Evolutionary conservation across 2,113 vertebrate species (phyloP).

Genomic region (Dipodomys ordii): DNA sequence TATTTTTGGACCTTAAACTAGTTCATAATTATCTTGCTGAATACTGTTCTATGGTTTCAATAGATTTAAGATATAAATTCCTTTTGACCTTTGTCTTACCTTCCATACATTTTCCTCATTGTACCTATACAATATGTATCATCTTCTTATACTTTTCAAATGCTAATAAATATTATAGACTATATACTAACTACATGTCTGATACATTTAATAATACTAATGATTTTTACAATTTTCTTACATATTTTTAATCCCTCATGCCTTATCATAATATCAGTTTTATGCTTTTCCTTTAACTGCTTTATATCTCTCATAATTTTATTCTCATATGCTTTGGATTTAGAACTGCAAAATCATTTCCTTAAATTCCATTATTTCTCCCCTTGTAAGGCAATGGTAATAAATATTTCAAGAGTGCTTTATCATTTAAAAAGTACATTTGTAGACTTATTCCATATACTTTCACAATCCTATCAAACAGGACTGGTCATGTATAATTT

Average conservation of each 20-base stretch:
- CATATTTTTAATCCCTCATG: background rate
- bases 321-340: background rate
- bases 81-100: background rate
- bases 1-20: background rate
- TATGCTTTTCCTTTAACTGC: slow-evolving; percentile 5
- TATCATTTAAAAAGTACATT: slow-evolving; percentile 26
- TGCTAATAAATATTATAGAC: background rate
- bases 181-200: background rate
- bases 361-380: slow-evolving; percentile 33
- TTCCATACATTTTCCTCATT: background rate
- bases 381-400: background rate
- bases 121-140: background rate
- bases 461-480: background rate
- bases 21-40: background rate
- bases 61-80: background rate
- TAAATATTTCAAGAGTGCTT: slow-evolving; percentile 49
- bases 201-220: background rate
- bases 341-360: slow-evolving; percentile 8
- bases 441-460: background rate
- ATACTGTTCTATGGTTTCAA: background rate
- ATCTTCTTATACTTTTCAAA: background rate
- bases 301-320: slow-evolving; percentile 12
- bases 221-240: background rate
- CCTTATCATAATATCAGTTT: background rate
- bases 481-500: background rate